A percentile compares a stretch with the other conserved stretches of the same genome.
These are phyloP conservation scores for Tenthredo livida DNA, from an alignment of 2,888 invertebrate species.

Conservation along the genomic window DNA sequence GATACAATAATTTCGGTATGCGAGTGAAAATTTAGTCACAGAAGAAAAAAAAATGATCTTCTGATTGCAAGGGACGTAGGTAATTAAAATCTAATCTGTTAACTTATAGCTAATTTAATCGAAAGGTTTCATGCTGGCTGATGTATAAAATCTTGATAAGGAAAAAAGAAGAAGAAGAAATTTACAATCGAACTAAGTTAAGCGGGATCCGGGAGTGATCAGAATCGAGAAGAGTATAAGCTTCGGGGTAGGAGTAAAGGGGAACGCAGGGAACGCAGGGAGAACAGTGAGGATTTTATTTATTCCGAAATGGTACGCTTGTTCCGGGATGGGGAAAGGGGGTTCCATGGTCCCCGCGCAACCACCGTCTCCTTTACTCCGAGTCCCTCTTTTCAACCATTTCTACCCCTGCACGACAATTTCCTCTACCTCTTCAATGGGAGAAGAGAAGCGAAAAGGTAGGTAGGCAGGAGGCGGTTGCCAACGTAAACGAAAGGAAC, in stretches of 20 bases:
- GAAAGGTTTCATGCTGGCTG: background rate
- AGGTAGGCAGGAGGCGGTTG: constrained; percentile 64
- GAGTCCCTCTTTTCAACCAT: constrained; percentile 68
- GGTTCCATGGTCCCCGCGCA: constrained; percentile 54
- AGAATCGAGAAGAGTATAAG: constrained; percentile 59
- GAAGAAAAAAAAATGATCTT: background rate
- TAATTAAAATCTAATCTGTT: background rate
- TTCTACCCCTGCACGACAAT: constrained; percentile 63
- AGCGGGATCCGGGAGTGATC: constrained; percentile 66
- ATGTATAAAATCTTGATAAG: background rate
- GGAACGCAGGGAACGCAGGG: constrained; percentile 29
- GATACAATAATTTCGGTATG: background rate
- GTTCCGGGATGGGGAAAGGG: constrained; percentile 59
- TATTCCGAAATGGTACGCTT: constrained; percentile 71
- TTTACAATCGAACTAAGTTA: constrained; percentile 60
- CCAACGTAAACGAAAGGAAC: constrained; percentile 62
- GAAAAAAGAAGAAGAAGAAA: no score
- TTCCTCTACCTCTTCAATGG: constrained; percentile 55
- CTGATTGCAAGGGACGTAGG: background rate
- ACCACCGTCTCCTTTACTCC: constrained; percentile 58
- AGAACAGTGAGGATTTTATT: constrained; percentile 67
- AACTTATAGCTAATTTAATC: background rate
- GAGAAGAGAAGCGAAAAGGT: background rate
- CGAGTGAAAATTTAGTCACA: background rate
- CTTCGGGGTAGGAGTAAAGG: constrained; percentile 54